A percentile compares a stretch with the other conserved stretches of the same genome.
Conservation (phyloP, 2,797 vertebrate species). For the Amblyraja radiata region DNA sequence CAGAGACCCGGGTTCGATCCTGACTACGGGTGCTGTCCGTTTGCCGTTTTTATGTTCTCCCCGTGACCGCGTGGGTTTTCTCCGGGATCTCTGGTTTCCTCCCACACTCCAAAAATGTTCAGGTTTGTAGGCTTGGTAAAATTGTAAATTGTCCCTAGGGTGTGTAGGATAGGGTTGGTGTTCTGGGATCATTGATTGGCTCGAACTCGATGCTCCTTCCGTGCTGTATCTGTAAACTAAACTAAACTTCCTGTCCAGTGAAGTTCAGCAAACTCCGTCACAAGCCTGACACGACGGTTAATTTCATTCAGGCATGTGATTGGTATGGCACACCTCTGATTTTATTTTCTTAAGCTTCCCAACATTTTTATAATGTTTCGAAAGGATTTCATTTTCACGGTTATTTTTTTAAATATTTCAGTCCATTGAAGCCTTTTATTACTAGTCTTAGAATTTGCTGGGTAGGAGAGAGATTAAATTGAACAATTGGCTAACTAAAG, state of each 20-base stretch:
- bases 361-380: background rate
- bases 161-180: too few relatives aligned
- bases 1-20: too few relatives aligned
- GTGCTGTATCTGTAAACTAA: too few relatives aligned
- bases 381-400: background rate
- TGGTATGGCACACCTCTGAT: background rate
- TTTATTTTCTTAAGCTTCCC: background rate
- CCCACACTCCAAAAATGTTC: too few relatives aligned
- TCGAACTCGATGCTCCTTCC: too few relatives aligned
- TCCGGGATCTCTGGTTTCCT: too few relatives aligned
- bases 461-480: background rate
- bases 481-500: background rate
- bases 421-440: background rate
- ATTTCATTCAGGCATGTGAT: background rate
- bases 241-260: background rate
- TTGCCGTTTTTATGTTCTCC: too few relatives aligned
- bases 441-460: background rate
- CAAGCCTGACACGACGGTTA: background rate
- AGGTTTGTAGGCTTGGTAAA: too few relatives aligned
- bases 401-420: background rate
- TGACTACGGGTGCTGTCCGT: too few relatives aligned
- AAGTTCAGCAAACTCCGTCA: background rate
- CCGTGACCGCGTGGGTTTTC: too few relatives aligned
- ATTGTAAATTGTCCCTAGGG: too few relatives aligned
- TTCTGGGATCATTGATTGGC: too few relatives aligned